Conservation (phyloP, 2,888 invertebrate genomes). For the Ormyrus rosae region DNA sequence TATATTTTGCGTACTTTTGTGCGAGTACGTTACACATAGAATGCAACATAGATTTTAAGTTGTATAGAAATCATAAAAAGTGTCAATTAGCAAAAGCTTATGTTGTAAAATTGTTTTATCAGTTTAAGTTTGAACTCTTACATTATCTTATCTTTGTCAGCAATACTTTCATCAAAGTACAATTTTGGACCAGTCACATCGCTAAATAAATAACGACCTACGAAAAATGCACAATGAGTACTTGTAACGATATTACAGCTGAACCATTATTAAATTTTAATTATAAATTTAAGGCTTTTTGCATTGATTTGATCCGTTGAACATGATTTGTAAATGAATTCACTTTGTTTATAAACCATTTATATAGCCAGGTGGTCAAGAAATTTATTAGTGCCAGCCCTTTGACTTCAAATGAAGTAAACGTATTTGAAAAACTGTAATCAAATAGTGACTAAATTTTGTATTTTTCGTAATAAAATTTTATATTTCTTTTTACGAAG, state of each 20-base stretch:
- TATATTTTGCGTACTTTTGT: slow-evolving; percentile 42
- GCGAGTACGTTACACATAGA: slow-evolving; percentile 47
- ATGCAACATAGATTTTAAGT: slow-evolving; percentile 48
- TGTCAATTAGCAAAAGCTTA: slow-evolving; percentile 33
- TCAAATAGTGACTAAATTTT: neutral
- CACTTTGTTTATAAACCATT: too few relatives aligned
- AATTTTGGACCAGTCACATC: slow-evolving; percentile 36
- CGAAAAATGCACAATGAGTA: slow-evolving; percentile 28
- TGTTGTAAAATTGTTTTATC: slow-evolving; percentile 30
- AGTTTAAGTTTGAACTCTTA: slow-evolving; percentile 31
- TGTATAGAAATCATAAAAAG: slow-evolving; percentile 42
- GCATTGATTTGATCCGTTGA: too few relatives aligned
- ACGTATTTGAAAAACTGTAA: too few relatives aligned
- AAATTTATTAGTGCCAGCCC: too few relatives aligned
- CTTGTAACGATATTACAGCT: slow-evolving; percentile 3
- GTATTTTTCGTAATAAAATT: slow-evolving; percentile 16
- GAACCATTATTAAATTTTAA: slow-evolving; percentile 26
- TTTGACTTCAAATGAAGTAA: too few relatives aligned
- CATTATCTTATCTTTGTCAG: slow-evolving; percentile 30
- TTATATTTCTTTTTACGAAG: slow-evolving; percentile 30
- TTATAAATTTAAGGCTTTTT: too few relatives aligned
- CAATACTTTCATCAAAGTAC: slow-evolving; percentile 46
- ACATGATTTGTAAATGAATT: too few relatives aligned
- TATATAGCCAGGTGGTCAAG: too few relatives aligned
- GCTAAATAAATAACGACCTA: slow-evolving; percentile 20